These are phyloP conservation scores for Diarsia rubi DNA, from an alignment of 2,888 invertebrate species.

Conservation along the genomic window DNA sequence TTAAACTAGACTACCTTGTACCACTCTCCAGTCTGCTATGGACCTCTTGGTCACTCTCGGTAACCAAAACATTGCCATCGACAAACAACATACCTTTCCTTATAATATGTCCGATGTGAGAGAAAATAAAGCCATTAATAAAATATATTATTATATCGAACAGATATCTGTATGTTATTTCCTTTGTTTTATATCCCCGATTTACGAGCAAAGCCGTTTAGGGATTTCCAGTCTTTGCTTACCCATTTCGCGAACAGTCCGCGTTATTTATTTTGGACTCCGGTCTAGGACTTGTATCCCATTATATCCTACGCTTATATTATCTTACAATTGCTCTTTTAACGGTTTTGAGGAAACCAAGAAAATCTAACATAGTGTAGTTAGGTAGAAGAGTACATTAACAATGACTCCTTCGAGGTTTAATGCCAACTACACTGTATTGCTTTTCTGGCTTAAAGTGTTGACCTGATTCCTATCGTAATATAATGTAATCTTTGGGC, in stretches of 20 bases:
- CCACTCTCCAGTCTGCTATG: too few relatives aligned
- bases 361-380: not conserved
- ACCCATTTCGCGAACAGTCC: slow-evolving; percentile 69
- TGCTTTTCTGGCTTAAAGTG: too few relatives aligned
- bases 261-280: slow-evolving; percentile 69
- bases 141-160: slow-evolving; percentile 27
- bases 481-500: too few relatives aligned
- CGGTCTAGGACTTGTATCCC: slow-evolving; percentile 64
- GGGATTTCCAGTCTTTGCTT: slow-evolving; percentile 70
- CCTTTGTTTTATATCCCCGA: slow-evolving; percentile 62
- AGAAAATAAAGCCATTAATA: slow-evolving; percentile 10
- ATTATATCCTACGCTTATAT: slow-evolving; percentile 52
- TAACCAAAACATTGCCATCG: too few relatives aligned
- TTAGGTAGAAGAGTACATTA: not conserved
- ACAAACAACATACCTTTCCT: too few relatives aligned
- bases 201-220: slow-evolving; percentile 67
- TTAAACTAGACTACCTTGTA: too few relatives aligned
- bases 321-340: not conserved
- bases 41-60: too few relatives aligned
- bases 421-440: too few relatives aligned
- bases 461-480: too few relatives aligned
- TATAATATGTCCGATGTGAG: too few relatives aligned
- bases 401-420: too few relatives aligned
- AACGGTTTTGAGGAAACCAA: slow-evolving; percentile 6
- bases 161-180: slow-evolving; percentile 41